Evolutionary conservation across 1,140 invertebrate species (phyloP).

Genomic region (Diorhabda carinulata): DNA sequence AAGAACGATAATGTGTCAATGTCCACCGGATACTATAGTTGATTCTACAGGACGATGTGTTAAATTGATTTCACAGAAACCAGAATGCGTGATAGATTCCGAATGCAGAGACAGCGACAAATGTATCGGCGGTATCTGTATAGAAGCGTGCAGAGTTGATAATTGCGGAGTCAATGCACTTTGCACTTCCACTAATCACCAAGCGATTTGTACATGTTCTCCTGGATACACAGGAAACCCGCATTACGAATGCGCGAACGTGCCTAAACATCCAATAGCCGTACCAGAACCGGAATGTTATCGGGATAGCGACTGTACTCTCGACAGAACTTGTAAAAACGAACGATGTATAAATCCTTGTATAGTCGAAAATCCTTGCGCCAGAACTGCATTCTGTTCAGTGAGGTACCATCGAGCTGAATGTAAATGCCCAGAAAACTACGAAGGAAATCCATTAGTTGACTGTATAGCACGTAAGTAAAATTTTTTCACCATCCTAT

Average conservation of each 20-base stretch:
- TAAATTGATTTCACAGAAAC: slow-evolving; percentile 51
- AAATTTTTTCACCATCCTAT: background rate
- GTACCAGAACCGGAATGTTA: slow-evolving; percentile 64
- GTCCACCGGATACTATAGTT: slow-evolving; percentile 67
- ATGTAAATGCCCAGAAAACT: slow-evolving; percentile 75
- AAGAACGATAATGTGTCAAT: slow-evolving; percentile 76
- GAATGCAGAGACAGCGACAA: slow-evolving; percentile 70
- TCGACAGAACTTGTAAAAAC: slow-evolving; percentile 70
- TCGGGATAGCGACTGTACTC: slow-evolving; percentile 68
- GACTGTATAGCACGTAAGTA: slow-evolving; percentile 75
- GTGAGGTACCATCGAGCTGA: slow-evolving; percentile 68
- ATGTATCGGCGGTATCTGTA: slow-evolving; percentile 70
- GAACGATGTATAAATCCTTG: slow-evolving; percentile 78
- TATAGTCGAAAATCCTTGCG: slow-evolving; percentile 62
- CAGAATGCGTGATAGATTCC: slow-evolving; percentile 64
- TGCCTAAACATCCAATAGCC: slow-evolving; percentile 50
- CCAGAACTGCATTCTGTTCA: slow-evolving; percentile 72
- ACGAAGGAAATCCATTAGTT: slow-evolving; percentile 67
- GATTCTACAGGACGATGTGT: slow-evolving; percentile 61
- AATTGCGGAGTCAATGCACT: slow-evolving; percentile 81
- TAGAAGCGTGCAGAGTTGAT: slow-evolving; percentile 72
- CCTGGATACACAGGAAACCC: slow-evolving; percentile 77
- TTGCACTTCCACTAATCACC: slow-evolving; percentile 71
- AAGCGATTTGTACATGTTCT: slow-evolving; percentile 73
- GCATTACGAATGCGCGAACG: slow-evolving; percentile 69